These are phyloP conservation scores for Operophtera brumata DNA, from an alignment of 2,888 invertebrate genomes.

Conservation along the genomic window DNA sequence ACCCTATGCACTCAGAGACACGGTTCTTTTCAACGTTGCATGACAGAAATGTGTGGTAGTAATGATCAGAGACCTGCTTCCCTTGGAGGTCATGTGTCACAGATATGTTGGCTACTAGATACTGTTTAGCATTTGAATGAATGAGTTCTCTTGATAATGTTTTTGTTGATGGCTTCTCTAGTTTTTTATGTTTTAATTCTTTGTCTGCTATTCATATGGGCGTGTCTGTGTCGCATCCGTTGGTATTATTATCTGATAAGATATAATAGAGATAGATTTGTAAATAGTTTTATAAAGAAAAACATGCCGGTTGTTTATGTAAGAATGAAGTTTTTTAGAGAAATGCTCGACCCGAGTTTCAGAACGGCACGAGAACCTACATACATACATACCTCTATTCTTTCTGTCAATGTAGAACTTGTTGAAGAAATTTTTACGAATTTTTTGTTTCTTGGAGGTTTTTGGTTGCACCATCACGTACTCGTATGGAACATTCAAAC, in stretches of 20 bases:
- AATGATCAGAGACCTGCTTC: constrained; percentile 45
- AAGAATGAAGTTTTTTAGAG: too few relatives aligned
- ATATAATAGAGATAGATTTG: too few relatives aligned
- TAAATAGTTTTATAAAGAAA: too few relatives aligned
- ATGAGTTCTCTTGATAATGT: constrained; percentile 42
- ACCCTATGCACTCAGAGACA: constrained; percentile 22
- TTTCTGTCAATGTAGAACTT: too few relatives aligned
- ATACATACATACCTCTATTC: too few relatives aligned
- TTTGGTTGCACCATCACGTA: too few relatives aligned
- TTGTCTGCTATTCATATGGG: neutral
- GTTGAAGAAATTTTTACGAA: too few relatives aligned
- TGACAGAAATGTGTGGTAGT: constrained; percentile 28
- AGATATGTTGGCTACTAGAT: constrained; percentile 36
- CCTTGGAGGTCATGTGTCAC: constrained; percentile 57
- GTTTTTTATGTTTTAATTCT: constrained; percentile 4
- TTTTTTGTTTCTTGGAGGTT: too few relatives aligned
- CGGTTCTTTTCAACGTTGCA: neutral
- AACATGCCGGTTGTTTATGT: too few relatives aligned
- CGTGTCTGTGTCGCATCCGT: neutral
- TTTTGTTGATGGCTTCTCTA: constrained; percentile 20
- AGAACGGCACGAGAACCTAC: too few relatives aligned
- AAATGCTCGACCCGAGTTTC: too few relatives aligned
- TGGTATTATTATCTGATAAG: neutral
- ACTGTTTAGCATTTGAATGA: constrained; percentile 48
- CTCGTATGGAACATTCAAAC: too few relatives aligned